These are phyloP conservation scores for Petrocephalus schoutedeni DNA, from an alignment of 2,797 vertebrate species.

Conservation along the genomic window DNA sequence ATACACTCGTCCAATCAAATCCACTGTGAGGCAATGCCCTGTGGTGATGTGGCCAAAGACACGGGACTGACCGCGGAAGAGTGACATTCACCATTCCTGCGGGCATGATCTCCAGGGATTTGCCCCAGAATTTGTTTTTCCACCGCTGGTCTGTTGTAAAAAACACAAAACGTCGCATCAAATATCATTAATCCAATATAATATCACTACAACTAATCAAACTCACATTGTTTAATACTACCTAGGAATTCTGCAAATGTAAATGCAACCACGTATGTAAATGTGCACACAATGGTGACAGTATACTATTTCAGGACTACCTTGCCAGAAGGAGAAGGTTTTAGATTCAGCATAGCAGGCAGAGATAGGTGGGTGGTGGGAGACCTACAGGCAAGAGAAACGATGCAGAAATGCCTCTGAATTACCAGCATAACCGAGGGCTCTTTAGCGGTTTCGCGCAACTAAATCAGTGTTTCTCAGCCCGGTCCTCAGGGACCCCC, in stretches of 20 bases:
- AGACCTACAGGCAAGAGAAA: slow-evolving; percentile 63
- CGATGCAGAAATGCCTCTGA: not conserved
- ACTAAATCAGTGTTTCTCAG: not conserved
- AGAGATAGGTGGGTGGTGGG: slow-evolving; percentile 86
- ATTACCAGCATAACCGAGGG: not conserved
- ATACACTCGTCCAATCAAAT: not conserved
- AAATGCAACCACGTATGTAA: not conserved
- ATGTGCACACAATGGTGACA: not conserved
- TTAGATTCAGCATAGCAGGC: slow-evolving; percentile 84
- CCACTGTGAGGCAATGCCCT: not conserved
- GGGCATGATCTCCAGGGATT: slow-evolving; percentile 87
- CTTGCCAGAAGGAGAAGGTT: slow-evolving; percentile 90
- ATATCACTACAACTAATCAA: not conserved
- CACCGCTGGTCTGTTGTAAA: slow-evolving; percentile 78
- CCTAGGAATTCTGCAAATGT: not conserved
- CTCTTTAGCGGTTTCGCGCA: not conserved
- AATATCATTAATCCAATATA: not conserved
- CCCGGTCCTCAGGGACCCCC: not conserved
- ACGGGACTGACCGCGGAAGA: slow-evolving; percentile 68
- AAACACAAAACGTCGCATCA: slow-evolving; percentile 10
- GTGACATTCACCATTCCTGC: slow-evolving; percentile 83
- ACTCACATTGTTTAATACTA: not conserved
- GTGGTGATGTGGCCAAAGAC: not conserved
- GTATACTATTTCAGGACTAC: slow-evolving; percentile 45
- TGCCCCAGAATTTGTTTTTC: slow-evolving; percentile 98